These are phyloP conservation scores for Paralvinella palmiformis DNA, from an alignment of 1,140 invertebrate genomes.

Conservation along the genomic window DNA sequence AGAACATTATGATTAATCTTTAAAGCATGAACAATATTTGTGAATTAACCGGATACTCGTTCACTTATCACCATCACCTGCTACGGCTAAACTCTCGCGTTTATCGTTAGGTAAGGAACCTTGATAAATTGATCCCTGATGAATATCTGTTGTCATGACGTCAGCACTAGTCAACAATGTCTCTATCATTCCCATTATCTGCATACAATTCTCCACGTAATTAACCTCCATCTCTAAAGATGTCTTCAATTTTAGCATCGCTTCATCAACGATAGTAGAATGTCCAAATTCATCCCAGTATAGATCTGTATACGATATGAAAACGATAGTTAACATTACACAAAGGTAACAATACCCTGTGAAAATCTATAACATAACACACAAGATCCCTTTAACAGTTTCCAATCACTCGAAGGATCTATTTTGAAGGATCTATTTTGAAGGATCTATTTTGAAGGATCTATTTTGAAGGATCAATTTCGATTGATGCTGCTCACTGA, in stretches of 20 bases:
- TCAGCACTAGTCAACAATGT: conserved; percentile 41
- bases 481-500: background rate
- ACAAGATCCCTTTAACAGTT: background rate
- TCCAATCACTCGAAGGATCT: background rate
- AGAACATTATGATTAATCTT: too few species aligned
- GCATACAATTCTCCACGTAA: conserved; percentile 47
- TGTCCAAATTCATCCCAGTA: conserved; percentile 38
- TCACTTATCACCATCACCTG: too few species aligned
- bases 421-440: background rate
- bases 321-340: conserved; percentile 1
- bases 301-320: conserved; percentile 30
- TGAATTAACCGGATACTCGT: too few species aligned
- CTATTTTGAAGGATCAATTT: background rate
- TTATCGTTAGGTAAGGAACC: too few species aligned
- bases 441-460: background rate
- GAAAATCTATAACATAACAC: too few species aligned
- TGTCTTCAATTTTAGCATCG: conserved; percentile 58
- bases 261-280: conserved; percentile 54
- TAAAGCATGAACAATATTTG: too few species aligned
- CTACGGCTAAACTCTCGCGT: too few species aligned
- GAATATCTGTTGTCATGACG: too few species aligned
- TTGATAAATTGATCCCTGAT: too few species aligned
- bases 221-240: conserved; percentile 60
- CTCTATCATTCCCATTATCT: conserved; percentile 47
- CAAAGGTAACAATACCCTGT: background rate